These are phyloP conservation scores for Myiozetetes cayanensis DNA, from an alignment of 2,113 vertebrate genomes.

Conservation along the genomic window DNA sequence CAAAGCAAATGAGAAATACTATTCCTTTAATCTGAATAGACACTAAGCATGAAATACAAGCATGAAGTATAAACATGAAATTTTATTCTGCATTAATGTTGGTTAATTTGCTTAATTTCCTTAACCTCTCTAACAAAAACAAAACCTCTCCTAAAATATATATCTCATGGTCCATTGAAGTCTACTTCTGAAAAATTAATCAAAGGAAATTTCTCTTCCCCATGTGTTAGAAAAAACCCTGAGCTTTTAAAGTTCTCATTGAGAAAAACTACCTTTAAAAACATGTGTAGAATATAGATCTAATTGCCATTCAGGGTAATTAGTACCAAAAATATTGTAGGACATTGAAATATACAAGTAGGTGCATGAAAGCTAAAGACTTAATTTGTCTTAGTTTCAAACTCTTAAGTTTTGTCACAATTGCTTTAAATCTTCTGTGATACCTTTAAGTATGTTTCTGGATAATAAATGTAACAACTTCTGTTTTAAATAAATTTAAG, in stretches of 20 bases:
- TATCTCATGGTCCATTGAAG: background rate
- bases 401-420: conserved; percentile 2
- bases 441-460: background rate
- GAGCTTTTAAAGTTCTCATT: background rate
- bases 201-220: background rate
- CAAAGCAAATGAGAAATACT: conserved; percentile 12
- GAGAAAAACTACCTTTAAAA: background rate
- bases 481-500: conserved; percentile 42
- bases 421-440: background rate
- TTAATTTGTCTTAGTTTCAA: background rate
- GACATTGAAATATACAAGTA: background rate
- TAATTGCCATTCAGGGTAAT: background rate
- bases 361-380: background rate
- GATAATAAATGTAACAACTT: conserved; percentile 29
- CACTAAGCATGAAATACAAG: background rate
- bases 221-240: background rate
- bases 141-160: background rate
- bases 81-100: background rate
- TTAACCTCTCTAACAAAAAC: background rate
- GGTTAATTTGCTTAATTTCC: background rate
- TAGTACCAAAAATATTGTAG: background rate
- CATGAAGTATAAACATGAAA: background rate
- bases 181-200: background rate
- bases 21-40: background rate
- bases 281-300: background rate